Base-by-base conservation (phyloP, 2,797 vertebrate genomes). In the Microctenopoma stevenorrisi region DNA sequence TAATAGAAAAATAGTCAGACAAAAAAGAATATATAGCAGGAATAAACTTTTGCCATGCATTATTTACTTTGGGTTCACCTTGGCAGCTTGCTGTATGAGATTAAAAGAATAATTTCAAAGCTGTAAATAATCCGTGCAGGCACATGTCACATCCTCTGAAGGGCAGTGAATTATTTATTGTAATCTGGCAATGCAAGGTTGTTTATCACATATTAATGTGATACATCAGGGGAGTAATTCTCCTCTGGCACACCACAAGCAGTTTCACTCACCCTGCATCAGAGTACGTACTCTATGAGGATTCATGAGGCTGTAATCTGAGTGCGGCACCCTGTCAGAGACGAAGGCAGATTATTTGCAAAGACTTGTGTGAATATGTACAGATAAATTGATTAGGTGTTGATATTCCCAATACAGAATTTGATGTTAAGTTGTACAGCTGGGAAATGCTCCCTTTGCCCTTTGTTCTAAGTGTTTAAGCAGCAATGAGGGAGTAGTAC, bases 131-230 rank as follows among this genome's bases (percentile, higher is more conserved):
- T 93, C 88, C 62, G 90, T 83, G 84, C 79, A 84, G 88, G 88
- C 85, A 89, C 90, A 92, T 86, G 90, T 92, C 87, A 89, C 85
- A 87, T 88, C 88, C 82, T 91, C 87, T 90, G 90, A 93, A 93
- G 90, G 87, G 84, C 89, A 88, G 91, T 94, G 91, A 94, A 95
- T 94, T 93, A 94, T 94, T 94, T 91, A 94, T 91, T 90, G 84
- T 94, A 93, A 94, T 94, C 92, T 93, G 85, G 90, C 89, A 93
- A 93, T 92, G 92, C 88, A 86, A 78, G 88, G 93, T 90, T 93
- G 92, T 94, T 93, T 93, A 94, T 94, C 91, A 94, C 93, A 94
- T 94, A 93, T 93, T 94, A 93, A 94, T 93, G 92, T 88, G 91
- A 92, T 94, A 93, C 91, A 94, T 93, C 91, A 92, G 91, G 88